Conservation (phyloP, 2,888 invertebrate species). For the Nudaria mundana region DNA sequence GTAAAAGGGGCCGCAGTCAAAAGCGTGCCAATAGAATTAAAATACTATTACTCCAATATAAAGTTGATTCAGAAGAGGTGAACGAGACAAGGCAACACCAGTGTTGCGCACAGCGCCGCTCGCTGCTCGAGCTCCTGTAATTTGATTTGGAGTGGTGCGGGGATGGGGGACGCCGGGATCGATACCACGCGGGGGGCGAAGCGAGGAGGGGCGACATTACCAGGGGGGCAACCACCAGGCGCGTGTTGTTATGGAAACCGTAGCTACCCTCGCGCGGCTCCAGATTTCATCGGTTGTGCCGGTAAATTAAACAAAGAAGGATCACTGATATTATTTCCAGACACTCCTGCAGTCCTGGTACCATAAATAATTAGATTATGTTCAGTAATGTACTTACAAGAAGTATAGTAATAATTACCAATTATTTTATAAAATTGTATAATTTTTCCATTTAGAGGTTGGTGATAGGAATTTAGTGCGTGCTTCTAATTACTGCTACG, state of each 20-base stretch:
- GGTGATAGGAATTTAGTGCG: background rate
- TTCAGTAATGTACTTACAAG: conserved; percentile 2
- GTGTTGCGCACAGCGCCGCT: conserved; percentile 28
- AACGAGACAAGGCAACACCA: conserved; percentile 11
- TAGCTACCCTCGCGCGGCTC: conserved; percentile 72
- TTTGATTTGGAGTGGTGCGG: conserved; percentile 77
- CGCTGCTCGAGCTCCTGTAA: conserved; percentile 63
- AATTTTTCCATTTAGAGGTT: background rate
- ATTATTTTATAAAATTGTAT: background rate
- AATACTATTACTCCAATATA: conserved; percentile 77
- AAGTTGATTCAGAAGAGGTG: conserved; percentile 66
- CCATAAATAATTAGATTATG: conserved; percentile 22
- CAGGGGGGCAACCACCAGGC: conserved; percentile 51
- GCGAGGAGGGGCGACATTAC: conserved; percentile 40
- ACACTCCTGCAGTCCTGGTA: conserved; percentile 19
- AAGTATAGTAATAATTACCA: background rate
- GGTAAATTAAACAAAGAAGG: conserved; percentile 77
- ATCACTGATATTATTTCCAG: conserved; percentile 61
- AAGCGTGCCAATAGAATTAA: conserved; percentile 77
- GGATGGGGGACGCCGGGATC: conserved; percentile 40
- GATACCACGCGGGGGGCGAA: conserved; percentile 39
- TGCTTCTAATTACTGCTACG: background rate
- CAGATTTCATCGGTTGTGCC: conserved; percentile 76
- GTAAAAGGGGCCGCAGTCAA: conserved; percentile 59
- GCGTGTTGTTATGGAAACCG: conserved; percentile 79